These are phyloP conservation scores for Hypomecis punctinalis DNA, from an alignment of 2,888 invertebrate genomes.

Conservation along the genomic window DNA sequence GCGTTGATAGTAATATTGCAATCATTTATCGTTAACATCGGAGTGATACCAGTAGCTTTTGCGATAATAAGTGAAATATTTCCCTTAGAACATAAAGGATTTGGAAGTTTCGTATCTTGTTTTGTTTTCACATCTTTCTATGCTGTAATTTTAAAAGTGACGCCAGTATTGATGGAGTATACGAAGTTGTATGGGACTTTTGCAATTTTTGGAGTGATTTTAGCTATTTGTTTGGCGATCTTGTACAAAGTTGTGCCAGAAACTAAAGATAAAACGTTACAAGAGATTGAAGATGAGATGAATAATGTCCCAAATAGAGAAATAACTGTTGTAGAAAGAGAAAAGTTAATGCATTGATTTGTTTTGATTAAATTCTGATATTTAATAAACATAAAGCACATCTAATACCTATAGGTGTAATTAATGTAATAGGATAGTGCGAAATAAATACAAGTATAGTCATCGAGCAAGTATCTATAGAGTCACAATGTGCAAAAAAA, in stretches of 20 bases:
- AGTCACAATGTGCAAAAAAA: too few relatives aligned
- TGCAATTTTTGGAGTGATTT: conserved; percentile 47
- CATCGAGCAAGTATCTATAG: too few relatives aligned
- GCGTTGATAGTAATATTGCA: conserved; percentile 51
- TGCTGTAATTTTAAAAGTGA: conserved; percentile 51
- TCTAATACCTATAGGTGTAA: too few relatives aligned
- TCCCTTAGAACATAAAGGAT: conserved; percentile 57
- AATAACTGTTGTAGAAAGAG: neutral
- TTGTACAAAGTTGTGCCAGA: conserved; percentile 56
- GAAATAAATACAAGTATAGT: too few relatives aligned
- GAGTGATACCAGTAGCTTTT: conserved; percentile 53
- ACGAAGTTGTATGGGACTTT: conserved; percentile 53
- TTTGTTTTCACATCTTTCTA: conserved; percentile 52
- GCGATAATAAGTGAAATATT: conserved; percentile 55
- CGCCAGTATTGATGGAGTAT: conserved; percentile 52
- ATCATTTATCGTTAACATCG: conserved; percentile 48
- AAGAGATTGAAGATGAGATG: conserved; percentile 58
- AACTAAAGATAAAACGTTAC: conserved; percentile 58
- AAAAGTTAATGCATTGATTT: conserved; percentile 9
- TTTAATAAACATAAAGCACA: too few relatives aligned
- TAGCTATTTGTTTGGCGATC: conserved; percentile 47
- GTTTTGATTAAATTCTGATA: neutral
- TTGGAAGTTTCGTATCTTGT: conserved; percentile 50
- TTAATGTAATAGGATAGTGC: neutral
- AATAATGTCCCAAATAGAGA: conserved; percentile 32